A percentile compares a stretch with the other conserved stretches of the same genome.
These are phyloP conservation scores for Caenorhabditis sp. DNA, from an alignment of 2,888 invertebrate species.

Conservation along the genomic window DNA sequence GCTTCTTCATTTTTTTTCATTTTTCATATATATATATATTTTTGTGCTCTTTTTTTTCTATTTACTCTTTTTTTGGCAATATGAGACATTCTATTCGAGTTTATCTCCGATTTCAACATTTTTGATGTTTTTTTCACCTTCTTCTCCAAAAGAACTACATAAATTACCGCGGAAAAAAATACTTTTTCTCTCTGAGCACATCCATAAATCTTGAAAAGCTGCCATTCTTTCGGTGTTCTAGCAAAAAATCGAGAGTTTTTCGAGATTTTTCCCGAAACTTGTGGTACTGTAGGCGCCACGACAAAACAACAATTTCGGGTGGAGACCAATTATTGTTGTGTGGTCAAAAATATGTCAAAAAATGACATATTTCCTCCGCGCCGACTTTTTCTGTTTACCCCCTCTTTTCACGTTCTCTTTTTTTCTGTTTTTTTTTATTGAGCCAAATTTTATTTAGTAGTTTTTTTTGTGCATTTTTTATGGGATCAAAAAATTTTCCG, in stretches of 20 bases:
- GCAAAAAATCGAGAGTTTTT: too few relatives aligned
- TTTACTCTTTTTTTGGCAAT: constrained; percentile 27
- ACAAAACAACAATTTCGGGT: too few relatives aligned
- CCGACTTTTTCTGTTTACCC: constrained; percentile 10
- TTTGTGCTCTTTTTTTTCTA: constrained; percentile 15
- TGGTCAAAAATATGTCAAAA: constrained; percentile 15
- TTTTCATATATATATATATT: constrained; percentile 1
- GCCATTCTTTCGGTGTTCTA: too few relatives aligned
- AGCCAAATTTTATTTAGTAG: not conserved
- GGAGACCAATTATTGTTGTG: too few relatives aligned
- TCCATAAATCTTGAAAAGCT: not conserved
- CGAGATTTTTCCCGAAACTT: not conserved
- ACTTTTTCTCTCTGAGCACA: not conserved
- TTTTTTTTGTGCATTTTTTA: constrained; percentile 6
- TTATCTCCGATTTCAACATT: constrained; percentile 43
- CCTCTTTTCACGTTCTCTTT: constrained; percentile 1
- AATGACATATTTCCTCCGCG: constrained; percentile 8
- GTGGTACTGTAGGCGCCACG: too few relatives aligned
- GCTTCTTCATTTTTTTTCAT: constrained; percentile 2
- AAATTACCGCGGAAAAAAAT: too few relatives aligned
- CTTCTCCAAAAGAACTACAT: not conserved
- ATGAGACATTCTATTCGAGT: constrained; percentile 22
- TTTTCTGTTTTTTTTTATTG: not conserved
- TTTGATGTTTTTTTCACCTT: constrained; percentile 28
- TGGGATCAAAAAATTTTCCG: too few relatives aligned